Percentiles rank a stretch among this genome's conserved stretches.
Conservation (phyloP, 2,888 invertebrate genomes). For the Spodoptera picta region DNA sequence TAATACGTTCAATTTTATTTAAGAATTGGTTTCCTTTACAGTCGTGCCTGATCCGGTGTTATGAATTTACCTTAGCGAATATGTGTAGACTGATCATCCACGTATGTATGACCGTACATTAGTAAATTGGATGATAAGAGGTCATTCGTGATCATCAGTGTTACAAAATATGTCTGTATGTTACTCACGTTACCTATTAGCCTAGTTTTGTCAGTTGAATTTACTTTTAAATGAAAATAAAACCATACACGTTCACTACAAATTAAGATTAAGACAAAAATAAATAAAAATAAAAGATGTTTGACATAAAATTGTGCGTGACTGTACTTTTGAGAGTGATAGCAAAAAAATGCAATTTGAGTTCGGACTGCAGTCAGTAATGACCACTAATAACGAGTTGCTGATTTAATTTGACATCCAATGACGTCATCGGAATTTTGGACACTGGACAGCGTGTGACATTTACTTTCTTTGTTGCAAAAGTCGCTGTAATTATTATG, state of each 20-base stretch:
- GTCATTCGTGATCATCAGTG: conserved; percentile 11
- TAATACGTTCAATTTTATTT: too few species aligned
- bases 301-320: conserved; percentile 5
- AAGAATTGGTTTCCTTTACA: too few species aligned
- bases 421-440: conserved; percentile 31
- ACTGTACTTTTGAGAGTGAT: conserved; percentile 31
- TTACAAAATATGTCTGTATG: conserved; percentile 29
- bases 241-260: neutral
- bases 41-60: neutral
- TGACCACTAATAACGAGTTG: conserved; percentile 33
- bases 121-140: conserved; percentile 46
- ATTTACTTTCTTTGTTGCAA: conserved; percentile 30
- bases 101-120: conserved; percentile 24
- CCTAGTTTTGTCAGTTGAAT: conserved; percentile 17
- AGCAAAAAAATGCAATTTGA: conserved; percentile 39
- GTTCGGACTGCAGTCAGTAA: conserved; percentile 25
- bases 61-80: conserved; percentile 14
- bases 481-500: neutral
- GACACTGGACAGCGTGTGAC: conserved; percentile 10
- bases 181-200: conserved; percentile 15
- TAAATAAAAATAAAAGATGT: neutral
- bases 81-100: conserved; percentile 7
- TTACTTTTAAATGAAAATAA: neutral
- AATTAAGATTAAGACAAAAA: neutral
- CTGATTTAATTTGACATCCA: conserved; percentile 10